phyloP scores from a whole-genome alignment of 2,113 vertebrate genomes.

The Callospermophilus lateralis region DNA sequence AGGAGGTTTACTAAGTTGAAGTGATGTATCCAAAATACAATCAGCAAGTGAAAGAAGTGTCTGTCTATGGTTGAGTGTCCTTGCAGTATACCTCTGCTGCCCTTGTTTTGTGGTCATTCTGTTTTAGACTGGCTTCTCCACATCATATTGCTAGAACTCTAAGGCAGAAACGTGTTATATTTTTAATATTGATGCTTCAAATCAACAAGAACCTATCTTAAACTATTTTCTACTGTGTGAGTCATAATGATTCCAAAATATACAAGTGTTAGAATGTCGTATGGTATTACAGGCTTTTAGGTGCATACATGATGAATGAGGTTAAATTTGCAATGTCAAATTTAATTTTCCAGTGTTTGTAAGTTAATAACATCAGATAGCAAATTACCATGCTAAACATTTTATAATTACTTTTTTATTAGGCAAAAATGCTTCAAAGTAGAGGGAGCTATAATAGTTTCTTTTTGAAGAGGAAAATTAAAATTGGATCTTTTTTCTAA shows the following conservation, averaged over 20 bases:
- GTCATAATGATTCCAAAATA: not conserved
- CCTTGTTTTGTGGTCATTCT: no score
- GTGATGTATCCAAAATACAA: no score
- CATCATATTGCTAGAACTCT: no score
- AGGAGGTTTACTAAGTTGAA: no score
- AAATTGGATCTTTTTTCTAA: constrained; percentile 11
- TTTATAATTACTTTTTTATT: constrained; percentile 63
- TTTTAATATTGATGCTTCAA: not conserved
- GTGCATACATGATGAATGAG: not conserved
- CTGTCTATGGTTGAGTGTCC: not conserved
- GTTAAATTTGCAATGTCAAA: constrained; percentile 43
- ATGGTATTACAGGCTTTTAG: not conserved
- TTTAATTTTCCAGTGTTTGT: constrained; percentile 62
- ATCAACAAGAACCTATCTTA: not conserved
- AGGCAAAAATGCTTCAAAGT: constrained; percentile 43
- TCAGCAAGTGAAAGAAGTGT: no score
- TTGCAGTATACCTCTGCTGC: no score
- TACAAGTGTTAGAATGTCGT: not conserved
- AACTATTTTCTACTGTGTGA: not conserved
- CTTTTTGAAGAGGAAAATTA: constrained; percentile 22
- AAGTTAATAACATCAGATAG: constrained; percentile 51
- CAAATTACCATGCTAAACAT: constrained; percentile 18
- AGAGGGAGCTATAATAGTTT: not conserved
- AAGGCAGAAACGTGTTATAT: no score
- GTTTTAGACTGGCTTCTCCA: no score